Evolutionary conservation across 2,888 invertebrate species (phyloP).

Genomic region (Mesoligia furuncula): DNA sequence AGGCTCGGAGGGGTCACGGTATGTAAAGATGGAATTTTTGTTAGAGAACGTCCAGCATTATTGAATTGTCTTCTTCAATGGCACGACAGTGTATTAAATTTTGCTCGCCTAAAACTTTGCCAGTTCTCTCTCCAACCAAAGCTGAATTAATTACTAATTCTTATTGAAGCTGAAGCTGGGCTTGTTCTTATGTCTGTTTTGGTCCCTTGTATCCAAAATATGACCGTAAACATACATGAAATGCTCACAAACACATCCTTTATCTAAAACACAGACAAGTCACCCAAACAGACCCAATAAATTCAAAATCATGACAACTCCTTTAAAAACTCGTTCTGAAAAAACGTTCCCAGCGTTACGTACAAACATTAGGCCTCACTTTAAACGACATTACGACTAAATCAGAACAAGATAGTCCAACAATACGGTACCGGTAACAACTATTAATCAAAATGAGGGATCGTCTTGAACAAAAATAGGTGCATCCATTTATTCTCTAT

Average conservation of each 20-base stretch:
- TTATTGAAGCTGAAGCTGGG: neutral
- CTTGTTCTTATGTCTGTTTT: neutral
- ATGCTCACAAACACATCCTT: neutral
- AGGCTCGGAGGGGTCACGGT: no score
- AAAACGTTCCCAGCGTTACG: slow-evolving; percentile 30
- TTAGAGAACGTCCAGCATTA: neutral
- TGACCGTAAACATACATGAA: neutral
- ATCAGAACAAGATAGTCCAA: slow-evolving; percentile 82
- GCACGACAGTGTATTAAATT: neutral
- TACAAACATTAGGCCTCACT: slow-evolving; percentile 66
- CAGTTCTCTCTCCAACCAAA: neutral
- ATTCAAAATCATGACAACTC: slow-evolving; percentile 51
- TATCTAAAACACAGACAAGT: slow-evolving; percentile 1
- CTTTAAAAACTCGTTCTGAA: slow-evolving; percentile 18
- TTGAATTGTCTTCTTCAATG: neutral
- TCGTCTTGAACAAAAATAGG: slow-evolving; percentile 82
- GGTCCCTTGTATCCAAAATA: neutral
- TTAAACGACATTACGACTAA: slow-evolving; percentile 85
- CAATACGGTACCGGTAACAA: slow-evolving; percentile 73
- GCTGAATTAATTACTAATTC: no score
- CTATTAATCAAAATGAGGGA: slow-evolving; percentile 88
- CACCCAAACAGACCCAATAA: slow-evolving; percentile 24
- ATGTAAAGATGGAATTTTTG: neutral
- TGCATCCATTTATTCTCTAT: slow-evolving; percentile 84
- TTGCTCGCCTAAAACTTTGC: neutral